Evolutionary conservation across 2,113 vertebrate species (phyloP), one percentile per base, ranked within the genome.

Genomic region (Elaphurus davidianus): DNA sequence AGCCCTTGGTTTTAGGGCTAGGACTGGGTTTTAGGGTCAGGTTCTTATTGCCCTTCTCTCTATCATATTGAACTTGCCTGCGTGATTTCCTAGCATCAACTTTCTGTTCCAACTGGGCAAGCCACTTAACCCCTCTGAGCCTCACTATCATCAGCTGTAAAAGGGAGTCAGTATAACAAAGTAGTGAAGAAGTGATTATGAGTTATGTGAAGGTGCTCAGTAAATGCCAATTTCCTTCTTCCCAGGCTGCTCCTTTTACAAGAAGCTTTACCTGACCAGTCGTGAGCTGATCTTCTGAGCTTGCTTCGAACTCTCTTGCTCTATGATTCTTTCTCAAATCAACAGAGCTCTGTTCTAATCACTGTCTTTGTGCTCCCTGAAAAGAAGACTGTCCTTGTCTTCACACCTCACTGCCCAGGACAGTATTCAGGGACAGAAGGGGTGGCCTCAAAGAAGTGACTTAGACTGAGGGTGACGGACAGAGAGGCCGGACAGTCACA

Each of bases 131-230:
- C 62, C 76, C 64, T 47, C 54, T 97, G 59, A 91, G 43, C 52
- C 45, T 97, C 92, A 79, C 74, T 94, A 52, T 87, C 92, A 94
- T 78, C 30, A 47, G n/a, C 28, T 97, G 7, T 92, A 90, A 96
- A 93, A 57, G 60, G 71, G 74, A 50, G 50, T 60, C 33, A 27
- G 5, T 45, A 47, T 52, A 52, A 86, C 54, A 93, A 33, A 91
- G 50, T 28, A 52, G 64, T 84, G 52, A 93, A 81, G 82, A 93
- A 52, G 11, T 40, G 28, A 93, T 64, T 60, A 50, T 47, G 13
- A 86, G 43, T 82, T 94, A 60, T 23, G 10, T 59, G 62, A 84
- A 81, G 23, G 74, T 85, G 23, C 76, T 78, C 50, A 87, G 11
- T 88, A 90, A 94, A 59, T 57, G 30, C 50, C 81, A 21, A 3